Conservation (phyloP, 2,888 invertebrate species). For the Drosophila demipolita region DNA sequence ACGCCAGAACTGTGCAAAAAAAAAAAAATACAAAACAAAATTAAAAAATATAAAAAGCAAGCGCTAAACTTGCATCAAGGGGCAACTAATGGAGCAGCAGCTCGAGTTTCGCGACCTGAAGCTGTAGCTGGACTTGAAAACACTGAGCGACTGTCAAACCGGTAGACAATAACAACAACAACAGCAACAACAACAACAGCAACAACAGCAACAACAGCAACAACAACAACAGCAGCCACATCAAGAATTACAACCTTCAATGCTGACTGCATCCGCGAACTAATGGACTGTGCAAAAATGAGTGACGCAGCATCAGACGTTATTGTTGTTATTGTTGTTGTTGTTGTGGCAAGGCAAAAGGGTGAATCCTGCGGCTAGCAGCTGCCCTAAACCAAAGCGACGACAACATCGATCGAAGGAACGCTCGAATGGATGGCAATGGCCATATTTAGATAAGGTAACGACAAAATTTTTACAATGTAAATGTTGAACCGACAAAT, state of each 20-base stretch:
- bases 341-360: conserved; percentile 2
- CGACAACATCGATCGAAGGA: conserved; percentile 35
- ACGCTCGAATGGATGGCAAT: conserved; percentile 53
- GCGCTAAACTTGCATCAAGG: conserved; percentile 47
- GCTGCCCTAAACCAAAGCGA: conserved; percentile 43
- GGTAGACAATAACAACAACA: conserved; percentile 55
- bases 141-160: conserved; percentile 73
- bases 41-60: not conserved
- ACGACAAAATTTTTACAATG: conserved; percentile 76
- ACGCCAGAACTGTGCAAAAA: conserved; percentile 36
- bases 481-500: conserved; percentile 49
- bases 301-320: conserved; percentile 73
- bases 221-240: not conserved
- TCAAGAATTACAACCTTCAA: conserved; percentile 64
- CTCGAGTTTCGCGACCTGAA: conserved; percentile 29
- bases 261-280: conserved; percentile 74
- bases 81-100: conserved; percentile 63
- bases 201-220: conserved; percentile 4
- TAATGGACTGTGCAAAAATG: conserved; percentile 79
- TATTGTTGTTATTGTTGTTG: not conserved
- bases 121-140: conserved; percentile 32
- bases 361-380: conserved; percentile 51
- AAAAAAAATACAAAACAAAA: conserved; percentile 8
- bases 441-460: conserved; percentile 78
- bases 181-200: conserved; percentile 8